A percentile compares a stretch with the other conserved stretches of the same genome.
phyloP scores from a whole-genome alignment of 2,113 vertebrate genomes.

The Chloebia gouldiae region DNA sequence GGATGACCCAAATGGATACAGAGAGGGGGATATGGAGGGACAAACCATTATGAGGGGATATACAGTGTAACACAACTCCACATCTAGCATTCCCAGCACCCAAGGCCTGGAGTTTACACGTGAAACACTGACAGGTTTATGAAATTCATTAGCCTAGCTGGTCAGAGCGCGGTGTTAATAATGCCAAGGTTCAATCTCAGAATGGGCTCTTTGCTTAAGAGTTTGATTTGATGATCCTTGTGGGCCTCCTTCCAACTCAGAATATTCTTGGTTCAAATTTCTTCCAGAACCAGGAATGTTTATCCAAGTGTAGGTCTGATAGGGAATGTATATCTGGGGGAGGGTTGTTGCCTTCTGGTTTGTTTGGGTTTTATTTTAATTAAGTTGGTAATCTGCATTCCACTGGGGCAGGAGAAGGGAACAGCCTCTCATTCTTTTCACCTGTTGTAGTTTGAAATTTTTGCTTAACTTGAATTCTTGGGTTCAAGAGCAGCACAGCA shows the following conservation, averaged over 20 bases:
- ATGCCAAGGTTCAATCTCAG: neutral
- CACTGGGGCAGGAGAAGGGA: neutral
- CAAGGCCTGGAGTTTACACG: neutral
- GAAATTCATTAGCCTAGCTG: neutral
- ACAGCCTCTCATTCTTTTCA: conserved; percentile 44
- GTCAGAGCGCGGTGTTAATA: neutral
- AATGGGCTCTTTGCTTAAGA: neutral
- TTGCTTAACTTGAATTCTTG: conserved; percentile 57
- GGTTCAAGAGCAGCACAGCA: conserved; percentile 63
- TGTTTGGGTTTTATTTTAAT: neutral
- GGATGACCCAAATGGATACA: too few species aligned
- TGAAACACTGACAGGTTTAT: neutral
- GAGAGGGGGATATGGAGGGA: too few species aligned
- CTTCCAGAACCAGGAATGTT: neutral
- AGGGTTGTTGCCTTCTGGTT: too few species aligned
- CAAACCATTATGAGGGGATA: too few species aligned
- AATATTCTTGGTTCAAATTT: neutral
- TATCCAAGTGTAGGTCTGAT: neutral
- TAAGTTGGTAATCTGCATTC: neutral
- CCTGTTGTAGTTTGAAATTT: conserved; percentile 70
- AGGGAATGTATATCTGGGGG: neutral
- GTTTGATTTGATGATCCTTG: neutral
- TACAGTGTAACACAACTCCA: too few species aligned
- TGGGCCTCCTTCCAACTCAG: neutral
- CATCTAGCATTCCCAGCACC: neutral